Base-by-base conservation (phyloP, 1,140 invertebrate species). In the Microplitis demolitor region DNA sequence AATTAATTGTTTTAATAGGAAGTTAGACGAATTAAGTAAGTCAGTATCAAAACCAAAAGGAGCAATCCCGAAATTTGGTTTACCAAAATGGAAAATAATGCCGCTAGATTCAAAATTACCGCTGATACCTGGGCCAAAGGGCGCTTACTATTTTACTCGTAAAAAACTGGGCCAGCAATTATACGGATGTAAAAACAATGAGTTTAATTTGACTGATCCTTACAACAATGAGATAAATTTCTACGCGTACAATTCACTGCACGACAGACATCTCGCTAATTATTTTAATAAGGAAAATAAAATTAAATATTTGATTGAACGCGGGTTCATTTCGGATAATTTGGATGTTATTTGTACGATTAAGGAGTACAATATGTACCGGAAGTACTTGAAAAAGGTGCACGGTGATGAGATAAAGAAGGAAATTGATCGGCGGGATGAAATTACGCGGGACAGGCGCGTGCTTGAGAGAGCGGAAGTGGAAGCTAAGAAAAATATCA, bases 91-190 rank as follows among this genome's bases (percentile, higher is more conserved):
- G 85, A 83, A 80, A 35, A 33, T 54, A 1, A 77, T 86, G 72
- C 79, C 85, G 0, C 54, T 87, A 13, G 82, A 86, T 8, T 66
- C 76, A 4, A 88, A 87, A 78, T 79, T 87, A 33, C 85, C 86
- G 0, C 66, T 83, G 73, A 73, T 83, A 14, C 78, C 79, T 4
- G 79, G 74, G 64, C 80, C 81, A 3, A 72, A 82, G 24, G 77
- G 68, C n/a, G 72, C 72, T 9, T 80, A 84, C 37, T 71, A 76
- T 74, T 85, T 85, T 39, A 71, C 83, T 0, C 79, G 87, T 6
- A 54, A 76, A 50, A 85, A 86, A 74, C 34, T 88, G 9, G 86
- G 85, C 0, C 69, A 78, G 37, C 73, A 72, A 56, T 74, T 87
- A 5, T 79, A 77, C 63, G 35, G 35, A 0, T 68, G 74, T 0